Conservation (phyloP, 92 coral and sea anemone species). For the Montipora capitata region DNA sequence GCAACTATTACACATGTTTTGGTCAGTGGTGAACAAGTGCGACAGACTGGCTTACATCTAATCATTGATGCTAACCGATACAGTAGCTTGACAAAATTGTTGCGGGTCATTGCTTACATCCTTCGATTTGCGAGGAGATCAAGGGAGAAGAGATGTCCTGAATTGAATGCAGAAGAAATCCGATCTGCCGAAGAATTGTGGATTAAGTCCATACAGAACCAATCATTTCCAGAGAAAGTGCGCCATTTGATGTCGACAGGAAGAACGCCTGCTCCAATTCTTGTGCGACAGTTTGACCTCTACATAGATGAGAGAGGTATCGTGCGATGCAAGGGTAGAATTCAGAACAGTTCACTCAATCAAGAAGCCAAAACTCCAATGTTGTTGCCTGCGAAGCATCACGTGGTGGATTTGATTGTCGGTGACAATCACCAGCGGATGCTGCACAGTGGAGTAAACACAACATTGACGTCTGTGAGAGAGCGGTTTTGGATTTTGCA, state of each 20-base stretch:
- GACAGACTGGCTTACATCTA: not conserved
- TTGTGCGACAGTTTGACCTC: too few species aligned
- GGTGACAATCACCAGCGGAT: too few species aligned
- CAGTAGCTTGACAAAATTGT: conserved; percentile 23
- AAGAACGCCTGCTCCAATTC: too few species aligned
- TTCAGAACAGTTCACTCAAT: too few species aligned
- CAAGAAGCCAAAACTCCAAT: too few species aligned
- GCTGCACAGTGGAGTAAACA: too few species aligned
- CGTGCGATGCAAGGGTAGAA: too few species aligned
- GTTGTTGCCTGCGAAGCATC: too few species aligned
- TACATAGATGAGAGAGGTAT: too few species aligned
- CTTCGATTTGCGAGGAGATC: conserved; percentile 40
- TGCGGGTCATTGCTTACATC: conserved; percentile 61
- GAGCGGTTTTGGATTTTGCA: too few species aligned
- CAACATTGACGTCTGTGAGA: too few species aligned
- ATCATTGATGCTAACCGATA: conserved; percentile 34
- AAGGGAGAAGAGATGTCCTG: conserved; percentile 4
- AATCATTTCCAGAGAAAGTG: conserved; percentile 61
- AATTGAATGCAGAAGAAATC: conserved; percentile 57
- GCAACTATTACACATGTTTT: conserved; percentile 45
- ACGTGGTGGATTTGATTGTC: too few species aligned
- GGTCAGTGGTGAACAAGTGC: conserved; percentile 15
- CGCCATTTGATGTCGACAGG: conserved; percentile 37
- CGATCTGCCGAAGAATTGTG: conserved; percentile 70
- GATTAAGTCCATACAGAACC: conserved; percentile 75